A percentile compares a stretch with the other conserved stretches of the same genome.
Evolutionary conservation across 2,888 invertebrate genomes (phyloP).

Genomic region (Myathropa florea): DNA sequence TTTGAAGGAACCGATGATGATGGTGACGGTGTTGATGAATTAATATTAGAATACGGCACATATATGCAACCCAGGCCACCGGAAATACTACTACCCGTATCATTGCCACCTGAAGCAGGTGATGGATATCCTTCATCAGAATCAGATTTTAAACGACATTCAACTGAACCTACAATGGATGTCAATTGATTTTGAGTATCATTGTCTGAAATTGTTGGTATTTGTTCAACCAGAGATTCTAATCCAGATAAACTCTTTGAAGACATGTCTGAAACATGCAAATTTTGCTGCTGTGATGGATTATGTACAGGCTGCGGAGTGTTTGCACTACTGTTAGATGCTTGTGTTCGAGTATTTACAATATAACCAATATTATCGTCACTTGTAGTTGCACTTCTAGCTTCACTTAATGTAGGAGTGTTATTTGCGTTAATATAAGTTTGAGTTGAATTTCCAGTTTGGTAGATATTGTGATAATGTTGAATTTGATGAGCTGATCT

Average conservation of each 20-base stretch:
- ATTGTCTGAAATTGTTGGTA: slow-evolving; percentile 92
- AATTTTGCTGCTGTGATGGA: slow-evolving; percentile 68
- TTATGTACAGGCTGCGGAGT: slow-evolving; percentile 68
- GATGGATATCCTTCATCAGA: slow-evolving; percentile 65
- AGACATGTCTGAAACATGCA: slow-evolving; percentile 84
- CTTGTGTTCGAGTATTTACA: slow-evolving; percentile 29
- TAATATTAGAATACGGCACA: slow-evolving; percentile 51
- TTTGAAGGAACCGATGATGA: slow-evolving; percentile 50
- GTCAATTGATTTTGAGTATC: slow-evolving; percentile 77
- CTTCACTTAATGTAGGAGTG: slow-evolving; percentile 20
- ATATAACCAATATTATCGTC: slow-evolving; percentile 49
- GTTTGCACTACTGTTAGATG: slow-evolving; percentile 52
- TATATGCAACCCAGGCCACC: slow-evolving; percentile 51
- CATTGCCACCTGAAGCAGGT: slow-evolving; percentile 38
- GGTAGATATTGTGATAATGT: slow-evolving; percentile 78
- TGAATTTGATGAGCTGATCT: slow-evolving; percentile 75
- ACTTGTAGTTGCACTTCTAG: slow-evolving; percentile 26
- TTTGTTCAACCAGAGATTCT: slow-evolving; percentile 94
- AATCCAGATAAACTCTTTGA: slow-evolving; percentile 92
- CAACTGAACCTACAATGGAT: slow-evolving; percentile 73
- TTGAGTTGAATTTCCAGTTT: slow-evolving; percentile 76
- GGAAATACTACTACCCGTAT: slow-evolving; percentile 27
- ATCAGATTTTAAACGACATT: slow-evolving; percentile 60
- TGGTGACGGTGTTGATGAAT: slow-evolving; percentile 60
- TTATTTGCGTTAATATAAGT: slow-evolving; percentile 58